Evolutionary conservation across 2,113 vertebrate species (phyloP).

Genomic region (Petaurus breviceps): DNA sequence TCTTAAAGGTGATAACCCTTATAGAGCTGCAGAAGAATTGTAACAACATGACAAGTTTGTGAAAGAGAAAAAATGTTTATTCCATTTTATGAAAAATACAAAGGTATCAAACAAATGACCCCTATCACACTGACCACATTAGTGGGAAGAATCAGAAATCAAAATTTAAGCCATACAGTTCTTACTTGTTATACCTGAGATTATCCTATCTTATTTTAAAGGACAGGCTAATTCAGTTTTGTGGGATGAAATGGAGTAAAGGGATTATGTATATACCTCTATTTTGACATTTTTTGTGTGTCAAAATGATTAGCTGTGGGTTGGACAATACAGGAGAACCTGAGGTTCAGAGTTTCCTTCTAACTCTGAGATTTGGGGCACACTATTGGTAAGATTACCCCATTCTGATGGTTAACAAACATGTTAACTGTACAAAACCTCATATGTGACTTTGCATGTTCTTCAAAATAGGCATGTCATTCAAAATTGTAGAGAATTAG

Average conservation of each 20-base stretch:
- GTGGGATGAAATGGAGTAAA: not conserved
- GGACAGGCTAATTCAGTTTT: not conserved
- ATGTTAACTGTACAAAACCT: too few species aligned
- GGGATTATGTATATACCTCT: not conserved
- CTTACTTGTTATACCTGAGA: not conserved
- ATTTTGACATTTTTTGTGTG: not conserved
- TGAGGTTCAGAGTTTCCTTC: not conserved
- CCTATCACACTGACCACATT: too few species aligned
- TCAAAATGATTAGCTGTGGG: not conserved
- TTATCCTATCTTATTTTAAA: not conserved
- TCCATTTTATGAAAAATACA: not conserved
- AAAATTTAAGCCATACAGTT: not conserved
- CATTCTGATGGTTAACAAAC: too few species aligned
- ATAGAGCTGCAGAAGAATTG: not conserved
- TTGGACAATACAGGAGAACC: not conserved
- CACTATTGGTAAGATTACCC: too few species aligned
- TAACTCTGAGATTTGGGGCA: too few species aligned
- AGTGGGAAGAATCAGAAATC: not conserved
- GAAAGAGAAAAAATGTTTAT: not conserved
- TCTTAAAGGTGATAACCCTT: not conserved
- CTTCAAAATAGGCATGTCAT: too few species aligned
- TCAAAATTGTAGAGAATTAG: too few species aligned
- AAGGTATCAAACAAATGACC: not conserved
- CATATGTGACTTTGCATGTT: too few species aligned
- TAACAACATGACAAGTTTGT: not conserved